phyloP scores from a whole-genome alignment of 2,797 vertebrate genomes.

The Acanthurus leucopareius region DNA sequence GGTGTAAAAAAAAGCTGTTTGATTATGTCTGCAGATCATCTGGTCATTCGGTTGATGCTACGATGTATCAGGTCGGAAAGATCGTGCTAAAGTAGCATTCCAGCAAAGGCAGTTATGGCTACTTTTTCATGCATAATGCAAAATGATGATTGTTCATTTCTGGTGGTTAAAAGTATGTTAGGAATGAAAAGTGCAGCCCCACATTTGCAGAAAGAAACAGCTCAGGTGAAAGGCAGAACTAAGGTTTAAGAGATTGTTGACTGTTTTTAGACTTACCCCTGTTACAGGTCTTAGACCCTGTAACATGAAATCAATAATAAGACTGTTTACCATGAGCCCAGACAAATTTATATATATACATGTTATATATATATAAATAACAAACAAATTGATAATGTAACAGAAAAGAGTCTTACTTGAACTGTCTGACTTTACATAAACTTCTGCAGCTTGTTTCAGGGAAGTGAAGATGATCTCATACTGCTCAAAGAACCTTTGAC shows the following conservation, averaged over 20 bases:
- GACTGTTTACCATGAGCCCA: conserved; percentile 47
- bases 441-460: conserved; percentile 93
- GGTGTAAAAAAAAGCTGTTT: background rate
- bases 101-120: conserved; percentile 32
- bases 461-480: conserved; percentile 94
- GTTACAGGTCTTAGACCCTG: conserved; percentile 85
- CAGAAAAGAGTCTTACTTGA: conserved; percentile 89
- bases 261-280: conserved; percentile 82
- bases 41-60: conserved; percentile 18
- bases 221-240: conserved; percentile 55
- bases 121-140: conserved; percentile 66
- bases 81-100: conserved; percentile 67
- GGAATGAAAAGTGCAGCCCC: conserved; percentile 46
- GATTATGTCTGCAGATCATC: conserved; percentile 24
- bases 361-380: conserved; percentile 12
- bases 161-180: conserved; percentile 47
- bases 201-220: conserved; percentile 35
- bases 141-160: conserved; percentile 21
- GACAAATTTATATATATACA: conserved; percentile 20
- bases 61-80: conserved; percentile 31
- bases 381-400: background rate
- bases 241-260: conserved; percentile 36
- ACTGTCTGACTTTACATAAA: conserved; percentile 93
- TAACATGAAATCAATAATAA: conserved; percentile 82
- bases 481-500: conserved; percentile 96